Evolutionary conservation across 2,113 vertebrate genomes (phyloP).

Genomic region (Fulica atra): DNA sequence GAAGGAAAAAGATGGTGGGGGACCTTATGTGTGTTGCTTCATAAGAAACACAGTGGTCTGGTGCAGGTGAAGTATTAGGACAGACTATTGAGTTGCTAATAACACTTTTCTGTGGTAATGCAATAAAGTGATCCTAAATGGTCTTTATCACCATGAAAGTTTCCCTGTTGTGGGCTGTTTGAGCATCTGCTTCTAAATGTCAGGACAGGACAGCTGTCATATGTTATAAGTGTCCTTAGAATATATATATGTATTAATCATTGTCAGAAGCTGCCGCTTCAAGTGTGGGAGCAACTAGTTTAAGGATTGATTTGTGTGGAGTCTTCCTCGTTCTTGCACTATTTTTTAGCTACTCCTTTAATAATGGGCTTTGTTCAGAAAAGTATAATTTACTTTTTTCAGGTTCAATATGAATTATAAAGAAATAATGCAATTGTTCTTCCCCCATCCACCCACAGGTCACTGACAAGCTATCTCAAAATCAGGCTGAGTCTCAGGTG

Average conservation of each 20-base stretch:
- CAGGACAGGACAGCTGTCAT: neutral
- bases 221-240: neutral
- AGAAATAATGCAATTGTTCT: neutral
- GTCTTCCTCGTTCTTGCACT: neutral
- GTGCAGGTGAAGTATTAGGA: neutral
- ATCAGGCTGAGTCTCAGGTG: neutral
- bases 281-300: neutral
- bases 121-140: neutral
- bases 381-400: neutral
- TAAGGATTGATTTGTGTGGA: neutral
- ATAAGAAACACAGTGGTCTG: neutral
- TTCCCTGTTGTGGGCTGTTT: neutral
- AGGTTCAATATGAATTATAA: neutral
- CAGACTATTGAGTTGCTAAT: neutral
- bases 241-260: conserved; percentile 1
- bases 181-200: conserved; percentile 30
- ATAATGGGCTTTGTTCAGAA: neutral
- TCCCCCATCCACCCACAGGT: neutral
- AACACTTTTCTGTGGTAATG: neutral
- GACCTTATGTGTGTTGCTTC: neutral
- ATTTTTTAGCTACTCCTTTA: neutral
- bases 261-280: neutral
- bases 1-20: neutral
- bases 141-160: neutral
- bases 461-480: neutral